Conservation (phyloP, 2,797 vertebrate genomes). For the Poeciliopsis presidionis region DNA sequence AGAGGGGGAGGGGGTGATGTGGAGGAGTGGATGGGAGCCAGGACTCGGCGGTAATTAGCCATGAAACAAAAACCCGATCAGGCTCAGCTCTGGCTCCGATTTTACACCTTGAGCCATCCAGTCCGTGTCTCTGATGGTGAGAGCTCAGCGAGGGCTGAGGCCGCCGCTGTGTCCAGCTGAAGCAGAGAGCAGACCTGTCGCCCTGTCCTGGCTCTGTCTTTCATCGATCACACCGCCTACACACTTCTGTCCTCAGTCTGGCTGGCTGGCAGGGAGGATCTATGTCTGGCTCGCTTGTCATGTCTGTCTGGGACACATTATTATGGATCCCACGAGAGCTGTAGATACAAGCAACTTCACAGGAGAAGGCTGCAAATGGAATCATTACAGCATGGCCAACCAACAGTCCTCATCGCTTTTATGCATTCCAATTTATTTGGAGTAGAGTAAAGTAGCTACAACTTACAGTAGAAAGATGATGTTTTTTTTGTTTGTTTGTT, state of each 20-base stretch:
- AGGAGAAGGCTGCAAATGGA: slow-evolving; percentile 6
- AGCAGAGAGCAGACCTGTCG: slow-evolving; percentile 37
- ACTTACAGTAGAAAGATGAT: background rate
- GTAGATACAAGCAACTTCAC: slow-evolving; percentile 8
- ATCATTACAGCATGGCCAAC: background rate
- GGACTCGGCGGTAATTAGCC: slow-evolving; percentile 82
- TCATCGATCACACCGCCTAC: slow-evolving; percentile 62
- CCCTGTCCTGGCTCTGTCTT: slow-evolving; percentile 33
- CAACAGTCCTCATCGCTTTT: background rate
- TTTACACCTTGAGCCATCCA: slow-evolving; percentile 64
- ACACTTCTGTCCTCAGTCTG: slow-evolving; percentile 40
- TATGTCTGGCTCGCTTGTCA: slow-evolving; percentile 60
- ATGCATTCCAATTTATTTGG: background rate
- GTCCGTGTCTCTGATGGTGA: slow-evolving; percentile 34
- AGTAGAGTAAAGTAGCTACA: background rate
- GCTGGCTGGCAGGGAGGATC: slow-evolving; percentile 39
- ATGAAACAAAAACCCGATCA: slow-evolving; percentile 80
- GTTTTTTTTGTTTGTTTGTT: background rate
- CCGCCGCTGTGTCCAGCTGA: slow-evolving; percentile 49
- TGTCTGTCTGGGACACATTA: slow-evolving; percentile 45
- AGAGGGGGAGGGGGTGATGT: background rate
- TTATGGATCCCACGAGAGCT: slow-evolving; percentile 31
- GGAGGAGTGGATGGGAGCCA: slow-evolving; percentile 42
- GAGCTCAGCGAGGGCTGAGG: slow-evolving; percentile 40
- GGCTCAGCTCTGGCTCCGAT: slow-evolving; percentile 68